Evolutionary conservation across 2,888 invertebrate genomes (phyloP).

Genomic region (Leucoma salicis): DNA sequence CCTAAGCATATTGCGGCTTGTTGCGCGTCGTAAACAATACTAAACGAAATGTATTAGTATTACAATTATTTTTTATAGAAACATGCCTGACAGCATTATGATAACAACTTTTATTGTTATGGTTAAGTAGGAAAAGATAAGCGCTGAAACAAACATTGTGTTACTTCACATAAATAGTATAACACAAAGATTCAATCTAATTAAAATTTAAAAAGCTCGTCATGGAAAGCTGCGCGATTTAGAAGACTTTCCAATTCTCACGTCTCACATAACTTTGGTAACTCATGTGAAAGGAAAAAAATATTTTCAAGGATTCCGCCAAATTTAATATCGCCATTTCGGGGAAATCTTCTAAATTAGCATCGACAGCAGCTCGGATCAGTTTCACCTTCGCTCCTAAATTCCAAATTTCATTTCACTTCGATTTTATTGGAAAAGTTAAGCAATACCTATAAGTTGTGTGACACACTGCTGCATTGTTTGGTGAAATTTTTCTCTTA

Average conservation of each 20-base stretch:
- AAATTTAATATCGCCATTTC: slow-evolving; percentile 50
- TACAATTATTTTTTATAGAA: too few relatives aligned
- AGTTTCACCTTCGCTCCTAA: slow-evolving; percentile 63
- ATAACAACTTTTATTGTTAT: too few relatives aligned
- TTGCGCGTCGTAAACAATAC: too few relatives aligned
- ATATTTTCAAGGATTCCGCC: slow-evolving; percentile 40
- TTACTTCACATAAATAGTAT: too few relatives aligned
- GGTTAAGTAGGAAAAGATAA: too few relatives aligned
- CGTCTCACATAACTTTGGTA: slow-evolving; percentile 22
- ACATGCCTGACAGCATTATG: too few relatives aligned
- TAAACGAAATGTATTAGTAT: too few relatives aligned
- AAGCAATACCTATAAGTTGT: slow-evolving; percentile 57
- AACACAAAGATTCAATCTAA: too few relatives aligned
- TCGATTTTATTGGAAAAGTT: slow-evolving; percentile 79
- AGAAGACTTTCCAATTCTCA: slow-evolving; percentile 15
- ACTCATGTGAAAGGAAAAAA: slow-evolving; percentile 22
- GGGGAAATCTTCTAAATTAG: slow-evolving; percentile 54
- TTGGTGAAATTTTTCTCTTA: background rate
- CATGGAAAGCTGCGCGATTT: too few relatives aligned
- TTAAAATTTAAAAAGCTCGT: too few relatives aligned
- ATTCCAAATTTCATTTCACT: slow-evolving; percentile 74
- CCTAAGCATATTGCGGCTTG: too few relatives aligned
- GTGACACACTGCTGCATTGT: slow-evolving; percentile 11
- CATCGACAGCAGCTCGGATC: slow-evolving; percentile 50
- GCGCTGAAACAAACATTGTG: too few relatives aligned